Base-by-base conservation (phyloP, 2,888 invertebrate species). In the Dorcus parallelipipedus region DNA sequence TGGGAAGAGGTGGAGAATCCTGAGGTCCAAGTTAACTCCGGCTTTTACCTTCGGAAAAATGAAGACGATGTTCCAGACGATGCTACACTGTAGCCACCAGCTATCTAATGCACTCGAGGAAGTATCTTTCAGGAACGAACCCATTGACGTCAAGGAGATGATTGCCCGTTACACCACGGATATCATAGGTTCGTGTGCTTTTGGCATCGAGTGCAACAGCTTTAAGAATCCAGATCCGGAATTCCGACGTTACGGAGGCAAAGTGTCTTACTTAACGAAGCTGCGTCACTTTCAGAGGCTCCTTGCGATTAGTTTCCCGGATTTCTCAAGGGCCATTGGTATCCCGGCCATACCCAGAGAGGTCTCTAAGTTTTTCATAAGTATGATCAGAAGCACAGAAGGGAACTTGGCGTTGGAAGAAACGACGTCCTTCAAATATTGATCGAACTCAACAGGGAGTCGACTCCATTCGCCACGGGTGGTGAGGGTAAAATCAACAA, bases 1-100 rank as follows among this genome's bases (percentile, higher is more conserved):
- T 20, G 81, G 80, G 41, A 74, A 76, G 0, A 75, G 77, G 3
- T 84, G 83, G 83, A 80, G 78, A 62, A 76, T 75, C 43, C 67
- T 83, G 9, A 73, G 83, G 17, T 66, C 76, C 1, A 81, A 81
- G 55, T 70, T 83, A 33, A 79, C 81, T 0, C 82, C 82, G 0
- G 79, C 80, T 0, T 78, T 83, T 64, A 80, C 82, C 1, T 76
- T 79, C 1, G 81, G 80, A 20, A 83, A 82, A 65, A 72, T 83
- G 62, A 81, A 78, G 64, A 73, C 69, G 49, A 81, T 82, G 81
- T 76, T 80, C 33, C 72, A 74, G 0, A 70, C 79, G 6, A 74
- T 82, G 66, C 58, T 74, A 17, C 72, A 76, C 14, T 78, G 75
- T 42, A 72, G 73, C 2, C 48, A 69, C 17, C 65, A 69, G 41